Evolutionary conservation across 2,113 vertebrate species (phyloP).

Genomic region (Daboia siamensis): DNA sequence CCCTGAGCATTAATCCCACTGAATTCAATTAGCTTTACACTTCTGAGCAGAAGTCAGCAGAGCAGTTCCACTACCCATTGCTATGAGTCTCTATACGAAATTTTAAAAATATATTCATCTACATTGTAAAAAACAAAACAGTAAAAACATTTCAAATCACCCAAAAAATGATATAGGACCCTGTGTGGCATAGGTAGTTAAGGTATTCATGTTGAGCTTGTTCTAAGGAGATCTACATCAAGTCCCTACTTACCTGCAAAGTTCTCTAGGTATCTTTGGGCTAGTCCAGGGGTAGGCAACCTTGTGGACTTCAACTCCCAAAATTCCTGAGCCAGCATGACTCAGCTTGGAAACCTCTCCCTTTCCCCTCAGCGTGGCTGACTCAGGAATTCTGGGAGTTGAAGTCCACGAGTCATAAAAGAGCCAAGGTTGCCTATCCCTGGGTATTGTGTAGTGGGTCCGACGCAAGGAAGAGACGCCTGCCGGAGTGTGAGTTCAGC

Average conservation of each 20-base stretch:
- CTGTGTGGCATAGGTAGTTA: not conserved
- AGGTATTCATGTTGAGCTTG: not conserved
- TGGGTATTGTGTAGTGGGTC: no score
- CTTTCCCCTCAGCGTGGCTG: no score
- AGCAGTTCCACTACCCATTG: not conserved
- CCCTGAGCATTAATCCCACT: not conserved
- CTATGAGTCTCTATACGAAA: not conserved
- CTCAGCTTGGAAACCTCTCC: no score
- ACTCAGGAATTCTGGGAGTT: no score
- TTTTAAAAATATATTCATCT: not conserved
- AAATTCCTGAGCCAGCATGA: no score
- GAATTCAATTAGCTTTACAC: not conserved
- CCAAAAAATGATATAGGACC: not conserved
- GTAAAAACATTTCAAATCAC: not conserved
- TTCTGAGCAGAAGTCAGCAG: not conserved
- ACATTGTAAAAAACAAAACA: not conserved
- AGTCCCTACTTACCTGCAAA: not conserved
- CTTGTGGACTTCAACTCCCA: no score
- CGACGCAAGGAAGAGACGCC: no score
- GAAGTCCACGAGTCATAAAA: no score
- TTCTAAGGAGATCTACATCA: not conserved
- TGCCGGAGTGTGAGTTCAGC: no score
- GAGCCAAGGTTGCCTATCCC: no score
- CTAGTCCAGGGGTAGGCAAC: not conserved
- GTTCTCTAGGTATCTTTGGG: not conserved